Evolutionary conservation across 2,797 vertebrate species (phyloP), one percentile per base, ranked within the genome.

Genomic region (Enteromius paludinosus): DNA sequence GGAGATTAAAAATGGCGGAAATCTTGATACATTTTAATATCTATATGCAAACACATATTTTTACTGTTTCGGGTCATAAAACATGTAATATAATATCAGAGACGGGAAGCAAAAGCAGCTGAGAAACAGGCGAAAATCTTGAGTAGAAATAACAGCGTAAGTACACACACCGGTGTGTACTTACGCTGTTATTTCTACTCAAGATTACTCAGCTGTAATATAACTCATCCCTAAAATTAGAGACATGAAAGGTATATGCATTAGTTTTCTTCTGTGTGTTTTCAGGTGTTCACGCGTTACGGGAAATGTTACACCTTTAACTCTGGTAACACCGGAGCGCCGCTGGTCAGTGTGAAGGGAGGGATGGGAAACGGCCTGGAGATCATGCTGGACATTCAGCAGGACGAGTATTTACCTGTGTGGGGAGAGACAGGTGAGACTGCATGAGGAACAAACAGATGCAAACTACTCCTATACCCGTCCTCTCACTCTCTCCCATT

Each of bases 301-400:
- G 98, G 98, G 82, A 99, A 99, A 88, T 99, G 98, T 89, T 99
- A 99, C 93, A 99, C 97, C 0, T 99, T 99, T 90, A 99, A 99
- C 3, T 95, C 96, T 4, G 94, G 95, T 85, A 95, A 97, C 3
- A 96, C 93, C 81, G 94, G 91, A 23, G 89, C 96, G 0, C 93
- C 95, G 11, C 95, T 96, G 88, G 91, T 97, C 90, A 99, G 97
- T 83, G 96, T 97, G 90, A 99, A 99, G 88, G 97, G 98, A 0
- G 98, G 98, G 14, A 99, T 98, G 15, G 98, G 98, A 10, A 99
- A 99, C 0, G 98, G 98, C 4, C 95, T 99, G 85, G 98, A 99
- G 93, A 94, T 99, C 90, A 99, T 99, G 98, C 91, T 99, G 92
- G 98, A 99, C 90, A 99, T 99, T 86, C 98, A 99, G 87, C 98